These are phyloP conservation scores for Morinoia aosen DNA, from an alignment of 2,888 invertebrate genomes.

Conservation along the genomic window DNA sequence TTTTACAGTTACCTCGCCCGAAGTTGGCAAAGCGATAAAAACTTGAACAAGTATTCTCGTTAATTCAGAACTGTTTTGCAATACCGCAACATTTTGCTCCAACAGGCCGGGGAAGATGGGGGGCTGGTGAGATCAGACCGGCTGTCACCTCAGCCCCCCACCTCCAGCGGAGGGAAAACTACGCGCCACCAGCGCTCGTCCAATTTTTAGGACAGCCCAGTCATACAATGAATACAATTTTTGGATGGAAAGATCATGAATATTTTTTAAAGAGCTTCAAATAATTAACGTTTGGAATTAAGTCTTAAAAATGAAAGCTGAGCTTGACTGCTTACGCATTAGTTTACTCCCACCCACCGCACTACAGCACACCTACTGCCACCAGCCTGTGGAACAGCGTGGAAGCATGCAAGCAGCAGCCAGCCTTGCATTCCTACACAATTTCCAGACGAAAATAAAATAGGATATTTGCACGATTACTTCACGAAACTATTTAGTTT, in stretches of 20 bases:
- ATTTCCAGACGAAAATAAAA: background rate
- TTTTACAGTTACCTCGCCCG: background rate
- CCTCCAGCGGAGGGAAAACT: slow-evolving; percentile 26
- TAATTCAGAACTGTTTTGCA: background rate
- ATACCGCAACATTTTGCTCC: slow-evolving; percentile 39
- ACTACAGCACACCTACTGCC: slow-evolving; percentile 5
- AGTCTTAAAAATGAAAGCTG: background rate
- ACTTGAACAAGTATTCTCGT: background rate
- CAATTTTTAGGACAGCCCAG: background rate
- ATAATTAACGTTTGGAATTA: background rate
- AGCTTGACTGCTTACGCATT: background rate
- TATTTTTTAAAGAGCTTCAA: background rate
- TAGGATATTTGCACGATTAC: background rate
- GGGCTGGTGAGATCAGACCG: slow-evolving; percentile 40
- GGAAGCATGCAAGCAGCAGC: background rate
- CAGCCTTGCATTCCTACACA: background rate
- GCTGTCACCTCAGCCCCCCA: slow-evolving; percentile 51
- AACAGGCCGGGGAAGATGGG: slow-evolving; percentile 31
- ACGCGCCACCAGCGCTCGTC: background rate
- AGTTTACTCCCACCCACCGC: background rate
- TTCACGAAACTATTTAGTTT: background rate
- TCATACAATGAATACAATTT: background rate
- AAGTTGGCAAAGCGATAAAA: background rate
- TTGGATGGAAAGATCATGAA: background rate
- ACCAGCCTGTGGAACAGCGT: background rate